Evolutionary conservation across 2,888 invertebrate species (phyloP).

Genomic region (Pseudococcus viburni): DNA sequence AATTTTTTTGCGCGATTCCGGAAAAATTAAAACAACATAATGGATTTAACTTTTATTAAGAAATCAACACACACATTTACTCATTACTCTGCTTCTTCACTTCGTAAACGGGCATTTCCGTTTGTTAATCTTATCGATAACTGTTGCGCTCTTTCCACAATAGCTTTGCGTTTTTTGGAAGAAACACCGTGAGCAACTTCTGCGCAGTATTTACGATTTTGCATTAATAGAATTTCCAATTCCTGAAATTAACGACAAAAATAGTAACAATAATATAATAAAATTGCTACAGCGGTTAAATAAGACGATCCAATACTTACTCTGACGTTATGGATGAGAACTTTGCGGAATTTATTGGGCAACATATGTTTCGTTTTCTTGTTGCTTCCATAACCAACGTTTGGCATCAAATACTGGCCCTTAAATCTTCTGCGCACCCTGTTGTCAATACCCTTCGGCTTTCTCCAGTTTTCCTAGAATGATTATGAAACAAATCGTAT

Average conservation of each 20-base stretch:
- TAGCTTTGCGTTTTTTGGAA: slow-evolving; percentile 95
- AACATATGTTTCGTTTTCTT: slow-evolving; percentile 96
- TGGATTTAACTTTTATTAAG: slow-evolving; percentile 43
- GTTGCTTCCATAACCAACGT: slow-evolving; percentile 98
- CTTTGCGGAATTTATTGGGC: slow-evolving; percentile 97
- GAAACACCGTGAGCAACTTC: slow-evolving; percentile 98
- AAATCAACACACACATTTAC: slow-evolving; percentile 54
- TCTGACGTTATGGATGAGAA: slow-evolving; percentile 89
- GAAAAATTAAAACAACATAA: neutral
- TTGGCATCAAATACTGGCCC: slow-evolving; percentile 99
- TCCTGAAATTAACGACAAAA: slow-evolving; percentile 76
- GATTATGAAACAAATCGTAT: neutral
- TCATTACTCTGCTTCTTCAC: slow-evolving; percentile 81
- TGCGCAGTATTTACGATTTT: slow-evolving; percentile 96
- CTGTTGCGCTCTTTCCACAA: slow-evolving; percentile 97
- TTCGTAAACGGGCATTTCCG: slow-evolving; percentile 94
- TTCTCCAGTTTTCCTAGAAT: slow-evolving; percentile 95
- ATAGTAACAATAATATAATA: neutral
- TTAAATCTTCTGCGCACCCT: slow-evolving; percentile 98
- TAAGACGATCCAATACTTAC: slow-evolving; percentile 74
- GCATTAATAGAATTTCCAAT: slow-evolving; percentile 98
- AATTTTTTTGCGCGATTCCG: neutral
- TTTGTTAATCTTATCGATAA: slow-evolving; percentile 96
- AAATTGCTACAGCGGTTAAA: too few species aligned
- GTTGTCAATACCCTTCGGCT: slow-evolving; percentile 99